Percentiles rank a stretch among this genome's conserved stretches.
Conservation (phyloP, 2,113 vertebrate species). For the Lutjanus erythropterus region DNA sequence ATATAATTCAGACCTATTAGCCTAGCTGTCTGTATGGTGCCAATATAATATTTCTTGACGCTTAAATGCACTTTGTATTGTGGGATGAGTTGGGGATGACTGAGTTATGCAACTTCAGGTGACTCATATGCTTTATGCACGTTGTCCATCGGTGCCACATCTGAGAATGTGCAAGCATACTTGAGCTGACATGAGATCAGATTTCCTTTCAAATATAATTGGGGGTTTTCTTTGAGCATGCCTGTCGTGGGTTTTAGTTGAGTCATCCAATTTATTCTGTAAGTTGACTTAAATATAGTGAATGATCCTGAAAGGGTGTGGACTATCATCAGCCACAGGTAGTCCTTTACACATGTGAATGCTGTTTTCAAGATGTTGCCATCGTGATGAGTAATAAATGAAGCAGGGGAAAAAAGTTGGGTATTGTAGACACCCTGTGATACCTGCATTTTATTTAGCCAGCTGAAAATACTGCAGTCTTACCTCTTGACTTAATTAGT, state of each 20-base stretch:
- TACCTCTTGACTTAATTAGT: not conserved
- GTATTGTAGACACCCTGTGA: not conserved
- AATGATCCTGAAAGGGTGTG: slow-evolving; percentile 11
- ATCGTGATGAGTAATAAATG: slow-evolving; percentile 2
- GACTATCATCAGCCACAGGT: not conserved
- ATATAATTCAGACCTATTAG: slow-evolving; percentile 9
- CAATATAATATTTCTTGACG: not conserved
- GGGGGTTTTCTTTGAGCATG: slow-evolving; percentile 33
- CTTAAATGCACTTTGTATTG: slow-evolving; percentile 26
- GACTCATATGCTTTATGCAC: slow-evolving; percentile 50
- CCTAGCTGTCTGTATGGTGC: slow-evolving; percentile 4
- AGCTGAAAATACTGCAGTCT: not conserved
- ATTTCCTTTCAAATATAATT: slow-evolving; percentile 56
- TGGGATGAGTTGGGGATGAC: slow-evolving; percentile 25
- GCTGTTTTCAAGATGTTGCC: slow-evolving; percentile 12
- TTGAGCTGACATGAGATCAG: slow-evolving; percentile 43
- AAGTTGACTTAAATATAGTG: not conserved
- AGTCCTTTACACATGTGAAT: slow-evolving; percentile 3
- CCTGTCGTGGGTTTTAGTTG: slow-evolving; percentile 18
- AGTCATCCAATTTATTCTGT: not conserved
- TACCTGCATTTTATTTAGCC: slow-evolving; percentile 7
- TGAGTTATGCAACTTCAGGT: slow-evolving; percentile 24
- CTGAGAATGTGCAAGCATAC: slow-evolving; percentile 47
- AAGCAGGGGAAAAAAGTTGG: not conserved
- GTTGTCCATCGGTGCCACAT: slow-evolving; percentile 38